phyloP scores from a whole-genome alignment of 2,113 vertebrate genomes.

The Butorides virescens region DNA sequence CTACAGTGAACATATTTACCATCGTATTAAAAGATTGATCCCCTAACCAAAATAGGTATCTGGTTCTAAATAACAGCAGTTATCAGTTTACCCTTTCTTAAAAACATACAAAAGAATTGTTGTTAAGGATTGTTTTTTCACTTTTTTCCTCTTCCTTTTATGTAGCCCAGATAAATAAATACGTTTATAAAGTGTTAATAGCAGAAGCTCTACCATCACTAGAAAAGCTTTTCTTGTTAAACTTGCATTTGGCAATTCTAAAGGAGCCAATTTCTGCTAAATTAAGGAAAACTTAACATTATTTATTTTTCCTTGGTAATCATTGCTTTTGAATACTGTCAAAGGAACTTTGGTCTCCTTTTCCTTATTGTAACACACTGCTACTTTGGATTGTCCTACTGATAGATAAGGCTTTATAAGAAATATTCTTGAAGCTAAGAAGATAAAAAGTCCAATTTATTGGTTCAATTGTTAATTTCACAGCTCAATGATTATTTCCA shows the following conservation, averaged over 20 bases:
- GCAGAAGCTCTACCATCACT: rapidly evolving
- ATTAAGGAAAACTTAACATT: background rate
- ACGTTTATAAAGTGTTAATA: background rate
- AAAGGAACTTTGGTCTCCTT: background rate
- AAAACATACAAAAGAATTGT: background rate
- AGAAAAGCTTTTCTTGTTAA: background rate
- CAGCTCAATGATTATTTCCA: constrained; percentile 28
- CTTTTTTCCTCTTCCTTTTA: background rate
- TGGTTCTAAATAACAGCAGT: background rate
- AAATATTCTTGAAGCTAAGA: background rate
- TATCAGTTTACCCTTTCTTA: background rate
- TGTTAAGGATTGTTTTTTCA: background rate
- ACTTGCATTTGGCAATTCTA: background rate
- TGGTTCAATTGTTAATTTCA: constrained; percentile 52
- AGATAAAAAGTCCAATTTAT: constrained; percentile 23
- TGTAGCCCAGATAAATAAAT: background rate
- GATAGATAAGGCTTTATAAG: background rate
- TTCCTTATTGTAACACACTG: background rate
- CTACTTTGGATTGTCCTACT: background rate
- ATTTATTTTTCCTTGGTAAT: background rate
- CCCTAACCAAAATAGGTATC: background rate
- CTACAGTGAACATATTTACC: background rate
- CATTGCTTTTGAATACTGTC: background rate
- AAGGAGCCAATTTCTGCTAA: background rate
- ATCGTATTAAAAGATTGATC: background rate